phyloP scores from a whole-genome alignment of 2,797 vertebrate species.

The Microtus obscurus region DNA sequence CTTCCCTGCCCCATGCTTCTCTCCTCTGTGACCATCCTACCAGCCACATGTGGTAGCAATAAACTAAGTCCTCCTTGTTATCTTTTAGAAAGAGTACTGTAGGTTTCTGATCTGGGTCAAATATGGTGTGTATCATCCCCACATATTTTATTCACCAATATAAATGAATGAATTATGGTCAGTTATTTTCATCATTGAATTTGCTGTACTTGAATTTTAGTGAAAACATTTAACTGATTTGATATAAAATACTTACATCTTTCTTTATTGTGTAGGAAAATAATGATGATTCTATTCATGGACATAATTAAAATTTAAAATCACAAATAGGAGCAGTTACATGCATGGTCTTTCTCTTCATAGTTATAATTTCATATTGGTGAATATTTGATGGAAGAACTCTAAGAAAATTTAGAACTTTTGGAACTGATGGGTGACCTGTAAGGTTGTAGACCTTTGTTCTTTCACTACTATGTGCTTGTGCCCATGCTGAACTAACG shows the following conservation, averaged over 20 bases:
- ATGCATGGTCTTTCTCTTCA: background rate
- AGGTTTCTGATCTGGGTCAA: background rate
- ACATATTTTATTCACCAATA: conserved; percentile 1
- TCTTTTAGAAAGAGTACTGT: background rate
- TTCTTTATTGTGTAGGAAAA: background rate
- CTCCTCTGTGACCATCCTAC: background rate
- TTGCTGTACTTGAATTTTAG: background rate
- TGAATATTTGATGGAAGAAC: background rate
- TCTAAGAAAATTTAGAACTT: background rate
- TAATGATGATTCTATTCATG: conserved; percentile 39
- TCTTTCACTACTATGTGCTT: background rate
- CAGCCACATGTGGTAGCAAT: background rate
- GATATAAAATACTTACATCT: conserved; percentile 2
- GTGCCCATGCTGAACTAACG: background rate
- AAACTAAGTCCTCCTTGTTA: background rate
- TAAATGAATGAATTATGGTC: background rate
- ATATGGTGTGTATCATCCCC: background rate
- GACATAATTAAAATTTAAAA: conserved; percentile 34
- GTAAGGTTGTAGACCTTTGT: background rate
- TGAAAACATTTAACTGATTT: conserved; percentile 29
- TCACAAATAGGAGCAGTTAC: background rate
- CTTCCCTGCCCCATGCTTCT: background rate
- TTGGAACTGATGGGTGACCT: background rate
- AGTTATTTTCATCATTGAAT: background rate
- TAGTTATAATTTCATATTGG: background rate